Base-by-base conservation (phyloP, 2,113 vertebrate species). In the Cercocebus atys region DNA sequence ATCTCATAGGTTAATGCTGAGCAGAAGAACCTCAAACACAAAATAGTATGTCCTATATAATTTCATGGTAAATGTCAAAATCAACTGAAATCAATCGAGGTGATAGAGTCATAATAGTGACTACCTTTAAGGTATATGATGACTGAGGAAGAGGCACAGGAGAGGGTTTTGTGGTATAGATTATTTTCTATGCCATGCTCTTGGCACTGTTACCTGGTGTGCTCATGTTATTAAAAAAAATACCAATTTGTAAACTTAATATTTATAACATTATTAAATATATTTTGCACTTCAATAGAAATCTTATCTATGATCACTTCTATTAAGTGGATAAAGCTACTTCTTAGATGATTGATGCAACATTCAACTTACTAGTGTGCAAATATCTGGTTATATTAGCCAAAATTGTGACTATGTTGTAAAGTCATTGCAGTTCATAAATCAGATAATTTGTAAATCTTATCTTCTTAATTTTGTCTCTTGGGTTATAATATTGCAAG, bases 51-150 rank as follows among this genome's bases (percentile, higher is more conserved):
- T 30, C 57, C 0, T 57, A 59, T 13, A 55, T 84, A 6, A 40
- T 90, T 87, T 59, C 47, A 47, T 55, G 59, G 6, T 66, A 68
- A 91, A 93, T n/a, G 0, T 35, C 13, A 79, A 55, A 93, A 17
- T 83, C 50, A 52, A 5, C 18, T 81, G 8, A 70, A 79, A 88
- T 5, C 55, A 59, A 52, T 22, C 16, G 27, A 47, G 5, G 9
- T 85, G 13, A 72, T 2, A 83, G 25, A 72, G 6, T 68, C 50
- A 50, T 35, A 68, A 38, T 23, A 79, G 1, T 23, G 6, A 27
- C 6, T 35, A 25, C 47, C 7, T 40, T 25, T 0, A 3, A 1
- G 0, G 2, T 40, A 0, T 10, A 1, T 11, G 11, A 52, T 72
- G 50, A 38, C 7, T 72, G 30, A 27, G 22, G n/a, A 57, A 22